Evolutionary conservation across 2,113 vertebrate genomes (phyloP).

Genomic region (Hucho hucho): DNA sequence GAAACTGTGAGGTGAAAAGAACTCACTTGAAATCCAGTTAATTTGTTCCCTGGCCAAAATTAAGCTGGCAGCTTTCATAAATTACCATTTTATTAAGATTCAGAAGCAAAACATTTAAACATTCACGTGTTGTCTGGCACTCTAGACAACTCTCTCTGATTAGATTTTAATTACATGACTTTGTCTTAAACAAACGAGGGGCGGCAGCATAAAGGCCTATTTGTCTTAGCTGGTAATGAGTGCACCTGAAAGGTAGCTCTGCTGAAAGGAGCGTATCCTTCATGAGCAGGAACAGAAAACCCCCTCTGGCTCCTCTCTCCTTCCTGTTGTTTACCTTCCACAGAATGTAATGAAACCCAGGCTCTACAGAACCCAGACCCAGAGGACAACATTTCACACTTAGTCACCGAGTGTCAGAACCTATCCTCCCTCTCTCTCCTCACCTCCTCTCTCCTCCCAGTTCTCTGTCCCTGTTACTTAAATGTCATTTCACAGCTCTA

Average conservation of each 20-base stretch:
- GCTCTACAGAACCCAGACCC: not conserved
- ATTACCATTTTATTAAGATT: conserved; percentile 67
- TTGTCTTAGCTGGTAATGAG: conserved; percentile 55
- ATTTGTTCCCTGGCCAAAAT: conserved; percentile 64
- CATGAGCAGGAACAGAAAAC: conserved; percentile 17
- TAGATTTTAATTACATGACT: conserved; percentile 68
- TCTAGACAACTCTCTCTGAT: conserved; percentile 53
- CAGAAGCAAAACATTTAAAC: conserved; percentile 65
- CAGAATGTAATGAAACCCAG: conserved; percentile 4
- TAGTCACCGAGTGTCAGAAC: conserved; percentile 18
- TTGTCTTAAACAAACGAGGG: conserved; percentile 64
- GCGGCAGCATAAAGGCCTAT: conserved; percentile 43
- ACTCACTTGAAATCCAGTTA: conserved; percentile 56
- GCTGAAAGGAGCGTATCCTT: conserved; percentile 32
- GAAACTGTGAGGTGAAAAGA: conserved; percentile 31
- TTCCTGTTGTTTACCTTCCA: conserved; percentile 27
- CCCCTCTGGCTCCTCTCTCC: conserved; percentile 1
- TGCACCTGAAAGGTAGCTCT: conserved; percentile 47
- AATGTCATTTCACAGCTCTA: conserved; percentile 3
- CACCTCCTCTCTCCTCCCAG: conserved; percentile 11
- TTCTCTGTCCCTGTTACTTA: not conserved
- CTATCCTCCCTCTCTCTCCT: conserved; percentile 1
- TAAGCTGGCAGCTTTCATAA: conserved; percentile 59
- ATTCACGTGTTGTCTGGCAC: conserved; percentile 55
- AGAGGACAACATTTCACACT: conserved; percentile 24